Base-by-base conservation (phyloP, 2,113 vertebrate species). In the Alethe castanea region DNA sequence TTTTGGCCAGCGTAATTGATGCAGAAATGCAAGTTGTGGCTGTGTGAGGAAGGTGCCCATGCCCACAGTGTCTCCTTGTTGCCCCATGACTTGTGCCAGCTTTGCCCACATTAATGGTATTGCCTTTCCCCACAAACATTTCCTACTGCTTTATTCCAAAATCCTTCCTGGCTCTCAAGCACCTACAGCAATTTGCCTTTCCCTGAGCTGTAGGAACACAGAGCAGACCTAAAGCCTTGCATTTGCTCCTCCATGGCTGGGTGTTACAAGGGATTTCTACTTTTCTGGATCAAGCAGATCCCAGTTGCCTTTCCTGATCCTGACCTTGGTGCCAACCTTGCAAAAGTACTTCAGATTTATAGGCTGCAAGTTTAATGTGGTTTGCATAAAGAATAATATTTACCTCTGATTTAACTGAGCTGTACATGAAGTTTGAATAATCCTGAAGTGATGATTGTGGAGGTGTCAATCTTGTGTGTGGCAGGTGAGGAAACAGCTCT, bases 1-100 rank as follows among this genome's bases (percentile, higher is more conserved):
- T 31, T 35, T 67, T 81, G 0, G 0, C 1, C 33, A 23, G 19
- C 1, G 36, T n/a, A 4, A 22, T 2, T 28, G 74, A 7, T 57
- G 26, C 3, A 71, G 73, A 38, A 47, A 18, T 6, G 14, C 7
- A 6, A 4, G 33, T 1, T 60, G 56, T 8, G 35, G 19, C 62
- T 14, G 15, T 5, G 19, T 5, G 31, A 22, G 25, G 36, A 31
- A 66, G 67, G 33, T 19, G 9, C 57, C 70, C 35, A 25, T 26
- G 19, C 53, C 86, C 61, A 0, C 5, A 18, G 18, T 4, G 8
- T 20, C 38, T 35, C 28, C 45, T 22, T 5, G 6, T 12, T 62
- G 3, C 81, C 14, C 1, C 18, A 1, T 10, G 50, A 17, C 5
- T 61, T 29, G 2, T 8, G 25, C n/a, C 77, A 59, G 7, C 36